Evolutionary conservation across 2,888 invertebrate species (phyloP), one percentile per base, ranked within the genome.

Genomic region (Catocala fraxini): DNA sequence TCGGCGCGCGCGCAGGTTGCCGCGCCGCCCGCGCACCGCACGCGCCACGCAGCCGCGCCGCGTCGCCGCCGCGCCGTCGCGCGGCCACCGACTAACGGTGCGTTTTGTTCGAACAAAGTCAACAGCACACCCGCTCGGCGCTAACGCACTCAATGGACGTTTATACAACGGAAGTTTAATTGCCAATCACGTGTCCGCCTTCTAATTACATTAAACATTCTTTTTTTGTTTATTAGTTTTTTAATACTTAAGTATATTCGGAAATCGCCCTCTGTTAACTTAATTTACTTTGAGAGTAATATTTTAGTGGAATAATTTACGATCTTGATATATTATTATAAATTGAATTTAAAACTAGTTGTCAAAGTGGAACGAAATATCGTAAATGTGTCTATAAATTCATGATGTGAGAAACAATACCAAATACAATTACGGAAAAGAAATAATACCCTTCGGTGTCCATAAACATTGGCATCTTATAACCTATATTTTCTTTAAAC

Each of bases 91-190:
- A 55, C 65, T 86, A 88, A 88, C 87, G 84, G 89, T 87, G 80
- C 65, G 84, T 86, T 87, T 88, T 85, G 83, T 89, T 82, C 65
- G 64, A 81, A 77, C 82, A 84, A 85, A 84, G 77, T 83, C 78
- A 72, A 65, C 58, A 71, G 48, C 60, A 67, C 60, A 60, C 57
- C 59, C 56, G 71, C 62, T 63, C 46, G 63, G 59, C 58, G 63
- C 60, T 73, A 64, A 67, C 56, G 59, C 59, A 70, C 63, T 71
- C 61, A 68, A 70, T 68, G 48, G 47, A 51, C 56, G 60, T 63
- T 64, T 70, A 72, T 64, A 66, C 71, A 67, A 68, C 63, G 64
- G 59, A 71, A 68, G 65, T 64, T 71, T 60, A 66, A 73, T 73
- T 73, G 56, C 55, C 54, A 65, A 70, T 66, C 65, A 67, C 55